Evolutionary conservation across 2,888 invertebrate species (phyloP).

Genomic region (Onchidella celtica): DNA sequence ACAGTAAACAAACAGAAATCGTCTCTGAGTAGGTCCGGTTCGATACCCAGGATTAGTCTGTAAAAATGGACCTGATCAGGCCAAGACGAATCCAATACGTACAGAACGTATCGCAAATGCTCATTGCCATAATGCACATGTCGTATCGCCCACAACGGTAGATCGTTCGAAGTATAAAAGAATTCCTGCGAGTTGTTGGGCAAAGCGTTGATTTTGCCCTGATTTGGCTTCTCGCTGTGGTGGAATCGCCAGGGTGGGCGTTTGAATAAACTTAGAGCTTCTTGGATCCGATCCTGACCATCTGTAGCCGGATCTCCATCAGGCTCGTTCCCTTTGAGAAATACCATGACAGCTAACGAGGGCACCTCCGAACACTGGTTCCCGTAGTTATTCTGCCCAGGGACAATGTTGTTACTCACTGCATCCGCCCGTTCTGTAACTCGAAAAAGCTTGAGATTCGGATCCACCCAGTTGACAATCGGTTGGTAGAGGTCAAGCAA

Average conservation of each 20-base stretch:
- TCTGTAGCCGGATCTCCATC: conserved; percentile 52
- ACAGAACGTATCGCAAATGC: conserved; percentile 70
- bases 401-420: background rate
- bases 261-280: conserved; percentile 64
- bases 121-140: conserved; percentile 76
- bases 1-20: conserved; percentile 75
- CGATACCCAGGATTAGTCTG: conserved; percentile 66
- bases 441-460: conserved; percentile 64
- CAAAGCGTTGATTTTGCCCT: conserved; percentile 65
- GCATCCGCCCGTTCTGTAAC: conserved; percentile 41
- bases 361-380: conserved; percentile 51
- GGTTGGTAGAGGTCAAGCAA: conserved; percentile 68
- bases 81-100: conserved; percentile 71
- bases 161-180: conserved; percentile 68
- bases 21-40: conserved; percentile 66
- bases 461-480: conserved; percentile 66
- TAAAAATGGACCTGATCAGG: conserved; percentile 72
- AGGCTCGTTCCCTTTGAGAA: conserved; percentile 60
- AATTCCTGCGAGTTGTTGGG: conserved; percentile 73
- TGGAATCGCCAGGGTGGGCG: conserved; percentile 73
- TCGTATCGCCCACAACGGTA: conserved; percentile 73
- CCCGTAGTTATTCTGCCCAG: conserved; percentile 39
- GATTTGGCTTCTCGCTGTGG: conserved; percentile 68
- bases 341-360: conserved; percentile 66
- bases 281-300: conserved; percentile 64